Base-by-base conservation (phyloP, 2,888 invertebrate genomes). In the Orthosia incerta region DNA sequence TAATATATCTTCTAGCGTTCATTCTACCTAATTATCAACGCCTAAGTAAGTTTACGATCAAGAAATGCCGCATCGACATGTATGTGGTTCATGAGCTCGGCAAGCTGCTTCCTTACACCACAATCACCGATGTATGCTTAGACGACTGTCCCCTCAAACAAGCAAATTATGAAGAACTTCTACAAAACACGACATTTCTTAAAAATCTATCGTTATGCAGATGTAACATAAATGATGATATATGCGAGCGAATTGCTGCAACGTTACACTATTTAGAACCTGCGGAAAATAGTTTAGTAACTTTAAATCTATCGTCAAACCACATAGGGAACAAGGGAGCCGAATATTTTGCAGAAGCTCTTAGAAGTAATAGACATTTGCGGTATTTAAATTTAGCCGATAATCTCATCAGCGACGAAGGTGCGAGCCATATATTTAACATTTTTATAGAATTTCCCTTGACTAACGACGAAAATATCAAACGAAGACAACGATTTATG, bases 331-430 rank as follows among this genome's bases (percentile, higher is more conserved):
- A 94, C 79, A 80, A 76, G 16, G 94, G 93, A 65, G 93, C 89
- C 16, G 89, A 88, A 85, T 76, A 87, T 78, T 79, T 94, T n/a
- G 89, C 89, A 57, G 85, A 86, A 63, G 91, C 92, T 79, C 84
- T 94, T 50, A 88, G 92, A 86, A 91, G 85, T 75, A 94, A 94
- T 87, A 91, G 93, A 83, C 87, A 84, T 84, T 90, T 94, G 89
- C 88, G 93, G 79, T 93, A 93, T 89, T 91, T 93, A 72, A 94
- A 93, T 88, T 83, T 93, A 71, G 89, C 93, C 23, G 90, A 89
- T 76, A 94, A 94, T 87, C 87, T 63, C 71, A 90, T 94, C 45
- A 77, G 80, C 60, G 93, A 93, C 70, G 85, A 87, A 31, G 94
- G 94, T 26, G 92, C 91, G 4, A 62, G 72, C 26, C 69, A 76